phyloP scores from a whole-genome alignment of 2,113 vertebrate species.

The Eurypyga helias region DNA sequence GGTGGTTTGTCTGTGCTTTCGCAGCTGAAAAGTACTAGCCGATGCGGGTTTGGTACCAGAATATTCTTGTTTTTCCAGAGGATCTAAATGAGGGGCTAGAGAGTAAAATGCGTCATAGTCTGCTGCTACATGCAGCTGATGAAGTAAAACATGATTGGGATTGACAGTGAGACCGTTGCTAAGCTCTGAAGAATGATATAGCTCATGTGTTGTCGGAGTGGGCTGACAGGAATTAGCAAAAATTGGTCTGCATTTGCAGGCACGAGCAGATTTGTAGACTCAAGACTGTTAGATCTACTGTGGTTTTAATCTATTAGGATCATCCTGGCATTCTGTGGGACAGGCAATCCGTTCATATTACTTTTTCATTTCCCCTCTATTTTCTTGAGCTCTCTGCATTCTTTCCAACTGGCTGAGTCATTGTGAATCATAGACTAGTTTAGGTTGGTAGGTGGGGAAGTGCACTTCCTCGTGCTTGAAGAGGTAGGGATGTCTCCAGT shows the following conservation, averaged over 20 bases:
- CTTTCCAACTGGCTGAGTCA: background rate
- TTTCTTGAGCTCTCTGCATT: background rate
- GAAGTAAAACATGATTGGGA: background rate
- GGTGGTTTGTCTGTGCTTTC: background rate
- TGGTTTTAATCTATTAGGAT: background rate
- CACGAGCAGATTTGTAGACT: rapidly evolving
- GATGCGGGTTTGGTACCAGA: background rate
- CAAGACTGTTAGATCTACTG: rapidly evolving
- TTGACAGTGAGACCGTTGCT: rapidly evolving
- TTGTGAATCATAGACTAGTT: too few species aligned
- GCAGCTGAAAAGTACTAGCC: background rate
- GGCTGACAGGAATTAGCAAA: too few species aligned
- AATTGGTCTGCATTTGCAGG: background rate
- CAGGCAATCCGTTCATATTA: background rate
- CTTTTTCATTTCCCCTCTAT: background rate
- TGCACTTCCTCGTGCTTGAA: background rate
- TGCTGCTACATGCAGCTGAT: background rate
- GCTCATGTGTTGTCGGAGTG: background rate
- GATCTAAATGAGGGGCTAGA: background rate
- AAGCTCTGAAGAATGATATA: background rate
- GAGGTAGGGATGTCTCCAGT: background rate
- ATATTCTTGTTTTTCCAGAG: background rate
- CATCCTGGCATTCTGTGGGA: background rate
- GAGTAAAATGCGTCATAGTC: background rate
- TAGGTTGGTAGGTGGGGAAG: background rate